Percentiles rank a stretch among this genome's conserved stretches.
These are phyloP conservation scores for Salmo trutta DNA, from an alignment of 2,797 vertebrate genomes.

Conservation along the genomic window DNA sequence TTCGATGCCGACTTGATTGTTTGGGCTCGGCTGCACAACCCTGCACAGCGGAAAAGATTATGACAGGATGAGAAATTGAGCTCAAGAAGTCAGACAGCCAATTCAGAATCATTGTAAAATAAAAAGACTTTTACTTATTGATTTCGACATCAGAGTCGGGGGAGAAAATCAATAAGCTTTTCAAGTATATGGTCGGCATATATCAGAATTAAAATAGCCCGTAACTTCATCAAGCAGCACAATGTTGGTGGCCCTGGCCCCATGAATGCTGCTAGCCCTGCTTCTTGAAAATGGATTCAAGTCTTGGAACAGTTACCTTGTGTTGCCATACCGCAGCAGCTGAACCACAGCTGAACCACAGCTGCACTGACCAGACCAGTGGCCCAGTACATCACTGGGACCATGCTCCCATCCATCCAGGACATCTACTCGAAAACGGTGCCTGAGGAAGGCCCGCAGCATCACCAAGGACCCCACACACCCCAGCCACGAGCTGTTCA, in stretches of 20 bases:
- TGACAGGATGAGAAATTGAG: conserved; percentile 53
- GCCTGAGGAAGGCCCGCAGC: too few species aligned
- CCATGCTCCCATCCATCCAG: too few species aligned
- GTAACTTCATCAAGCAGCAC: conserved; percentile 40
- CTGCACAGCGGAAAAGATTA: conserved; percentile 43
- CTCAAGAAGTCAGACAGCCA: conserved; percentile 27
- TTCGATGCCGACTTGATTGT: conserved; percentile 60
- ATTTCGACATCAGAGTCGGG: conserved; percentile 35
- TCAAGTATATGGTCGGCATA: conserved; percentile 40
- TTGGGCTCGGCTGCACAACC: conserved; percentile 39
- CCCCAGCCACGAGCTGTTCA: too few species aligned
- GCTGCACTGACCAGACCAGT: conserved; percentile 50
- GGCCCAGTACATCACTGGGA: conserved; percentile 46
- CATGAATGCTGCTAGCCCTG: conserved; percentile 22
- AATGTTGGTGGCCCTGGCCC: background rate
- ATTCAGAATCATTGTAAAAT: conserved; percentile 36
- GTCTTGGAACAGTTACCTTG: conserved; percentile 49
- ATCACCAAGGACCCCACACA: too few species aligned
- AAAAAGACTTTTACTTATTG: conserved; percentile 20
- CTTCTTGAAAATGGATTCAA: conserved; percentile 53
- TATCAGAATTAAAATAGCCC: conserved; percentile 43
- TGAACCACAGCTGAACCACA: conserved; percentile 35
- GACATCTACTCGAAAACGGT: too few species aligned
- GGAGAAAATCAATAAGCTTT: conserved; percentile 41
- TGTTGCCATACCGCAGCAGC: conserved; percentile 52